Conservation (phyloP, 2,113 vertebrate genomes). For the Pyrgilauda ruficollis region DNA sequence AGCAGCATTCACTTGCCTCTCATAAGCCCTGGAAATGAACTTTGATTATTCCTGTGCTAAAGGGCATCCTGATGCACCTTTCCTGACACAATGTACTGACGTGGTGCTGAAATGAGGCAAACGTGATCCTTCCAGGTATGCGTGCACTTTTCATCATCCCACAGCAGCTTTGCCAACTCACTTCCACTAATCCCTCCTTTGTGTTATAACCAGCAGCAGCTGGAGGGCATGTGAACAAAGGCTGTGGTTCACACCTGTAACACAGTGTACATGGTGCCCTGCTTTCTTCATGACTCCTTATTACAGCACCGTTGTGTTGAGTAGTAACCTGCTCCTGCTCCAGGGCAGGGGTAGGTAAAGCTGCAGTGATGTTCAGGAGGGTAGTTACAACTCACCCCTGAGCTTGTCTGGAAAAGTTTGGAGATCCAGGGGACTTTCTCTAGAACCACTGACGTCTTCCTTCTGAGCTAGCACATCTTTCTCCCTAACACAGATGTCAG, state of each 20-base stretch:
- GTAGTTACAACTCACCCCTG: neutral
- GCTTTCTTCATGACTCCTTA: neutral
- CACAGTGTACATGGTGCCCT: neutral
- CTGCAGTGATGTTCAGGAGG: neutral
- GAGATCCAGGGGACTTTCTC: neutral
- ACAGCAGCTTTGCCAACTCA: slow-evolving; percentile 7
- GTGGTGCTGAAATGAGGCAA: slow-evolving; percentile 34
- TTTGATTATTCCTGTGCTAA: slow-evolving; percentile 14
- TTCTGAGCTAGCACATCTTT: neutral
- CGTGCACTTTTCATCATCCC: neutral
- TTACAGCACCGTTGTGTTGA: neutral
- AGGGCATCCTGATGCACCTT: slow-evolving; percentile 24
- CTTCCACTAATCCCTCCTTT: slow-evolving; percentile 41
- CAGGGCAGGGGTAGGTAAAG: neutral
- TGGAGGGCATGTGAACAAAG: slow-evolving; percentile 51
- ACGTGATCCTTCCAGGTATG: slow-evolving; percentile 3
- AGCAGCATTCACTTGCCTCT: neutral
- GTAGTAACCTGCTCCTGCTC: neutral
- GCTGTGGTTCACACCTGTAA: neutral
- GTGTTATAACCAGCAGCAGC: slow-evolving; percentile 39
- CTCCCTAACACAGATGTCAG: neutral
- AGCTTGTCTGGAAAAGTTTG: neutral
- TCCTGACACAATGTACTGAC: neutral
- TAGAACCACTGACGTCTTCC: neutral
- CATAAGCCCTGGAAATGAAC: neutral